These are phyloP conservation scores for Oreocharis arfaki DNA, from an alignment of 2,113 vertebrate species.

Conservation along the genomic window DNA sequence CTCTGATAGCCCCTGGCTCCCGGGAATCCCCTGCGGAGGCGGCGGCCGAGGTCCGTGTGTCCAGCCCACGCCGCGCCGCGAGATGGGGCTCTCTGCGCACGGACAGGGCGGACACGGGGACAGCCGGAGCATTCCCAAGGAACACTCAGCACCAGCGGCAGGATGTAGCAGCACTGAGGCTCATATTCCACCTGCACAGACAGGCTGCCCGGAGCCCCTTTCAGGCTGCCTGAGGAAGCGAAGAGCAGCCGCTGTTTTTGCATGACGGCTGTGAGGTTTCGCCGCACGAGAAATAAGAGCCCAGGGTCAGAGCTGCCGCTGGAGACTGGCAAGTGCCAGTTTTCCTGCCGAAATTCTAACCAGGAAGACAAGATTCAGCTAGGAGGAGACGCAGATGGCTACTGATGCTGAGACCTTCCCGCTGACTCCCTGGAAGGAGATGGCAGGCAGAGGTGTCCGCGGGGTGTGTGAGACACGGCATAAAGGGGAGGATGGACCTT, in stretches of 20 bases:
- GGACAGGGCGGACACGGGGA: accelerated
- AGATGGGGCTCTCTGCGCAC: not conserved
- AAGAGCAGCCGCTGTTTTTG: not conserved
- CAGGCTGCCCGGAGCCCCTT: not conserved
- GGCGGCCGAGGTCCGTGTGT: not conserved
- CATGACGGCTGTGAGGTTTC: accelerated
- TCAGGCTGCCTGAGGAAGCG: accelerated
- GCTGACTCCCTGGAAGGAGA: not conserved
- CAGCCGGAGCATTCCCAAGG: accelerated
- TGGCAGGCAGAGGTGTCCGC: not conserved
- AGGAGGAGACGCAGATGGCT: not conserved
- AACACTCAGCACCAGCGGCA: accelerated
- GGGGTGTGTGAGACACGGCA: accelerated
- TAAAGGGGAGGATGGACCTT: not conserved
- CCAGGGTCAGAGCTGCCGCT: not conserved
- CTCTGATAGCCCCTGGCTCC: accelerated
- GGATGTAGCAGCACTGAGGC: accelerated
- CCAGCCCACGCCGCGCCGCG: not conserved
- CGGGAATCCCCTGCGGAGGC: not conserved
- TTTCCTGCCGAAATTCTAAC: not conserved
- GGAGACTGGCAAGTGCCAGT: accelerated
- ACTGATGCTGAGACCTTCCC: not conserved
- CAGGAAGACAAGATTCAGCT: not conserved
- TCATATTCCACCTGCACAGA: accelerated
- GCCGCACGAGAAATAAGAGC: accelerated